Conservation (phyloP, 2,888 invertebrate genomes). For the Caenorhabditis macrosperma region DNA sequence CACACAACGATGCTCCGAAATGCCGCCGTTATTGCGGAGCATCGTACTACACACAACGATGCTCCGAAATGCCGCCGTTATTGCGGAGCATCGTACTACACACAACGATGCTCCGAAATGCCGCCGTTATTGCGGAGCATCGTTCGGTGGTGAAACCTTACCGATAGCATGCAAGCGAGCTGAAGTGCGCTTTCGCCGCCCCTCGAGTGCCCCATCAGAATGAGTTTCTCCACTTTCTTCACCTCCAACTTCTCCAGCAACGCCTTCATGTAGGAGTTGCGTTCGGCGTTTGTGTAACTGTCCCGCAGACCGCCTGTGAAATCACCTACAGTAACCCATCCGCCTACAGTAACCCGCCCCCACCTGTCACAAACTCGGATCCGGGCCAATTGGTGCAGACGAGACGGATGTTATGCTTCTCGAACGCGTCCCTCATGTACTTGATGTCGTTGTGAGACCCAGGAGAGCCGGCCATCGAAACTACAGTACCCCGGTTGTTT, state of each 20-base stretch:
- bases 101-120: too few relatives aligned
- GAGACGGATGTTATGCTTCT: constrained; percentile 45
- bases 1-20: too few relatives aligned
- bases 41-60: too few relatives aligned
- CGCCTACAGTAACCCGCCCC: too few relatives aligned
- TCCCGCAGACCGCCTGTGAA: constrained; percentile 36
- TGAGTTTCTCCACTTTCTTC: constrained; percentile 40
- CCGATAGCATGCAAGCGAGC: constrained; percentile 40
- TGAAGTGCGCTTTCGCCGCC: constrained; percentile 58
- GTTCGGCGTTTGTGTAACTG: constrained; percentile 43
- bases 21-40: too few relatives aligned
- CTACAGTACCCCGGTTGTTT: constrained; percentile 43
- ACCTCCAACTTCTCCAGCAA: constrained; percentile 47
- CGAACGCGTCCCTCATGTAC: constrained; percentile 52
- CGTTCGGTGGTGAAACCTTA: too few relatives aligned
- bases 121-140: too few relatives aligned
- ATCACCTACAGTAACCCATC: not conserved
- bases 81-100: too few relatives aligned
- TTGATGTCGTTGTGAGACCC: constrained; percentile 60
- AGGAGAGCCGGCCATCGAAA: constrained; percentile 50
- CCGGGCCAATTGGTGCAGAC: constrained; percentile 54
- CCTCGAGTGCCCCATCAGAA: constrained; percentile 54
- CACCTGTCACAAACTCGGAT: constrained; percentile 49
- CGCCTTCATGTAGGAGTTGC: constrained; percentile 50
- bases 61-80: too few relatives aligned